phyloP scores from a whole-genome alignment of 2,888 invertebrate genomes.

The Iselma pallidipennis region DNA sequence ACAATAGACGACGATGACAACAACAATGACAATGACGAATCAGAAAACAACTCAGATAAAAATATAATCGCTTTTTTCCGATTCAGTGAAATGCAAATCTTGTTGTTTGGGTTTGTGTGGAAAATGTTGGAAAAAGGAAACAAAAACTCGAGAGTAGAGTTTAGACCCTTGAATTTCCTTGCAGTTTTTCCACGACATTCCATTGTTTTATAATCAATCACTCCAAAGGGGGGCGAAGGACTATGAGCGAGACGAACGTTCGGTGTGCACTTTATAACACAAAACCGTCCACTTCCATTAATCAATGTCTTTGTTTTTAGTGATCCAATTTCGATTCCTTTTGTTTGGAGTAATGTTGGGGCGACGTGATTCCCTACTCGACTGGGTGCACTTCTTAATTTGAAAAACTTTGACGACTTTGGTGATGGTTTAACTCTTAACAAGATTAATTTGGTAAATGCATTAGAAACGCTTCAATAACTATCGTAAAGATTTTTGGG shows the following conservation, averaged over 20 bases:
- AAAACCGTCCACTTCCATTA: conserved; percentile 51
- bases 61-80: conserved; percentile 6
- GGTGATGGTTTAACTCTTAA: conserved; percentile 20
- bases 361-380: conserved; percentile 47
- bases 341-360: conserved; percentile 47
- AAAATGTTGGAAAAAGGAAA: not conserved
- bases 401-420: conserved; percentile 39
- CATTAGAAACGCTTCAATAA: conserved; percentile 7
- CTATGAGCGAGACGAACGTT: too few species aligned
- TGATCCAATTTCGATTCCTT: conserved; percentile 54
- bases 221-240: conserved; percentile 30
- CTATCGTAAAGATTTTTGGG: not conserved
- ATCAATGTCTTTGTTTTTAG: conserved; percentile 55
- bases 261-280: conserved; percentile 47
- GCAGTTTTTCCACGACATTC: conserved; percentile 22
- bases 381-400: conserved; percentile 40
- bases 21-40: not conserved
- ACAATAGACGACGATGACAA: not conserved
- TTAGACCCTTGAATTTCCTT: not conserved
- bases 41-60: not conserved
- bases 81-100: conserved; percentile 14
- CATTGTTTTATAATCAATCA: conserved; percentile 48
- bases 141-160: not conserved
- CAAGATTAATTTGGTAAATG: conserved; percentile 23
- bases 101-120: not conserved